Evolutionary conservation across 1,140 invertebrate genomes (phyloP).

Genomic region (Periplaneta americana): DNA sequence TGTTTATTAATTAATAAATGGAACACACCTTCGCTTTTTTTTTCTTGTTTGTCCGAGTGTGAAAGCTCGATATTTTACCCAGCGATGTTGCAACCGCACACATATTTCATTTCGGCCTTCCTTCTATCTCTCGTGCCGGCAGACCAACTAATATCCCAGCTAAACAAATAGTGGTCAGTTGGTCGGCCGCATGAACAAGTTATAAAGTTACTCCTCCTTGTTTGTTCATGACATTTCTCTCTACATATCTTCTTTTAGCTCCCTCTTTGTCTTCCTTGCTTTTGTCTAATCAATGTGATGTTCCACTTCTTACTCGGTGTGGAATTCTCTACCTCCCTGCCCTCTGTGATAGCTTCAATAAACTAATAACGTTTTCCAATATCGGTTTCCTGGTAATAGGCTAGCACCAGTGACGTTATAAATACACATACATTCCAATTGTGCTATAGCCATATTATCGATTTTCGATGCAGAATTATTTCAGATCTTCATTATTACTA

Average conservation of each 20-base stretch:
- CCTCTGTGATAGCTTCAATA: too few species aligned
- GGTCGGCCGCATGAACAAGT: background rate
- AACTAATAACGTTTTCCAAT: too few species aligned
- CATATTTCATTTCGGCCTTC: background rate
- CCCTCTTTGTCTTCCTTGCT: background rate
- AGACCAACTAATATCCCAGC: background rate
- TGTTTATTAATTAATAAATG: background rate
- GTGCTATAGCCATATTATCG: too few species aligned
- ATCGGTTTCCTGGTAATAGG: too few species aligned
- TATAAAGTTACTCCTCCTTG: background rate
- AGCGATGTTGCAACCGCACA: background rate
- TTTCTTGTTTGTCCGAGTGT: background rate
- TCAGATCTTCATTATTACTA: too few species aligned
- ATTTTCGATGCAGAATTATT: too few species aligned
- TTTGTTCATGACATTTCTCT: background rate
- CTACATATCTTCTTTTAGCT: too few species aligned
- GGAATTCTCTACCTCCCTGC: too few species aligned
- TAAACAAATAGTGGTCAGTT: background rate
- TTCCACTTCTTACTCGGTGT: too few species aligned
- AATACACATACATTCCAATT: too few species aligned
- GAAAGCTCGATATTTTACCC: background rate
- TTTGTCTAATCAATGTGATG: too few species aligned
- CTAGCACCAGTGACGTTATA: too few species aligned
- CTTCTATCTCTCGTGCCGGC: background rate
- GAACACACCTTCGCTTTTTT: background rate